Conservation (phyloP, 2,113 vertebrate genomes). For the Gila orcuttii region DNA sequence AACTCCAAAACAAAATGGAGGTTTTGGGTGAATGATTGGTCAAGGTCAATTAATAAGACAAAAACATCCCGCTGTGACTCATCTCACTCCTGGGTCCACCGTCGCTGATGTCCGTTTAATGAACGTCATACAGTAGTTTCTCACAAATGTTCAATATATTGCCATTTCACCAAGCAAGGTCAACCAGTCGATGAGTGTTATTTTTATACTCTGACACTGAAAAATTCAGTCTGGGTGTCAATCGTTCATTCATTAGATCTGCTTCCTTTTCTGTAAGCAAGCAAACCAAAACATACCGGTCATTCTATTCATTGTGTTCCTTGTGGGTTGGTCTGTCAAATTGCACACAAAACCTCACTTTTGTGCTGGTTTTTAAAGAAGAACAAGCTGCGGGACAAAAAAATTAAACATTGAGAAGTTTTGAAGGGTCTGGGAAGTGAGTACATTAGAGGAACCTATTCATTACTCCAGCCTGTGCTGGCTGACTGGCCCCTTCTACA, state of each 20-base stretch:
- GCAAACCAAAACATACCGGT: constrained; percentile 18
- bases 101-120: constrained; percentile 62
- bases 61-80: constrained; percentile 62
- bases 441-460: constrained; percentile 58
- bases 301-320: constrained; percentile 29
- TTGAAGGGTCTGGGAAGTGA: constrained; percentile 42
- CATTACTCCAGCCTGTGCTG: constrained; percentile 50
- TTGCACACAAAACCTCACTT: constrained; percentile 6
- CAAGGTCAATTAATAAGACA: constrained; percentile 74
- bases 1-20: constrained; percentile 67
- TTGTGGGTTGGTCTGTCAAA: constrained; percentile 35
- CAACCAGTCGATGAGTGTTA: constrained; percentile 65
- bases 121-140: constrained; percentile 63
- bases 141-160: constrained; percentile 44
- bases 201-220: constrained; percentile 27
- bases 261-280: constrained; percentile 36
- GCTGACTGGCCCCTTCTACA: constrained; percentile 56
- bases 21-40: constrained; percentile 72
- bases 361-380: constrained; percentile 31
- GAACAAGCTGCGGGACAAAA: constrained; percentile 20
- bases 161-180: constrained; percentile 64
- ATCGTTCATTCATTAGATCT: constrained; percentile 30
- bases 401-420: constrained; percentile 41
- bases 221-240: constrained; percentile 37
- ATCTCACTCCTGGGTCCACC: constrained; percentile 15